These are phyloP conservation scores for Manis javanica DNA, from an alignment of 2,797 vertebrate species.

Conservation along the genomic window DNA sequence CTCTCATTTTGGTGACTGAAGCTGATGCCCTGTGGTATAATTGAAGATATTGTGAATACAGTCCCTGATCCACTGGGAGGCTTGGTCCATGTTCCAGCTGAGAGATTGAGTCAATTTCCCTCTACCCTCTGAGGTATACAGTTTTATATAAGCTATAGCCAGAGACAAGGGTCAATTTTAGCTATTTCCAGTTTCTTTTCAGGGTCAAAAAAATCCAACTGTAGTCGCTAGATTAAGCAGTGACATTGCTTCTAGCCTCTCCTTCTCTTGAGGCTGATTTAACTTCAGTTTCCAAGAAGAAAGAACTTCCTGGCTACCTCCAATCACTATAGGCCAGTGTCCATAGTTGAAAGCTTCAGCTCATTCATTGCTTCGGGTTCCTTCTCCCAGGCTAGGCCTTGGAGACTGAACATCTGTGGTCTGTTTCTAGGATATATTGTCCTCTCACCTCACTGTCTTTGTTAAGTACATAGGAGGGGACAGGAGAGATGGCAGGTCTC, in stretches of 20 bases:
- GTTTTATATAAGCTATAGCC: not conserved
- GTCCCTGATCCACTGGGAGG: not conserved
- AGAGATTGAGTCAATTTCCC: not conserved
- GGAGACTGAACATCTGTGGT: not conserved
- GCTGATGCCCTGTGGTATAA: not conserved
- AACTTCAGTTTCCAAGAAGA: not conserved
- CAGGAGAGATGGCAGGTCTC: not conserved
- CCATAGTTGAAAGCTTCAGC: not conserved
- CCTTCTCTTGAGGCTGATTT: not conserved
- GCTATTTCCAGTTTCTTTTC: not conserved
- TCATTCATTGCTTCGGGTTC: not conserved
- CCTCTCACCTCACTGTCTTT: not conserved
- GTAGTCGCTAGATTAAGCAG: not conserved
- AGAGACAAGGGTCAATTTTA: not conserved
- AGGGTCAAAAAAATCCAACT: fast-evolving
- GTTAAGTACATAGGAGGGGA: not conserved
- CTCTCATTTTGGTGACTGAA: not conserved
- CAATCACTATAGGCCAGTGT: not conserved
- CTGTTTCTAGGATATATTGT: not conserved
- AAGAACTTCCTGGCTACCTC: not conserved
- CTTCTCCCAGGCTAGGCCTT: not conserved
- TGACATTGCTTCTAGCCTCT: not conserved
- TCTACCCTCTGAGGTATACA: not conserved
- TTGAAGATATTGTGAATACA: not conserved
- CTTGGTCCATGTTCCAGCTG: not conserved